These are phyloP conservation scores for Sicus ferrugineus DNA, from an alignment of 2,888 invertebrate species.

Conservation along the genomic window DNA sequence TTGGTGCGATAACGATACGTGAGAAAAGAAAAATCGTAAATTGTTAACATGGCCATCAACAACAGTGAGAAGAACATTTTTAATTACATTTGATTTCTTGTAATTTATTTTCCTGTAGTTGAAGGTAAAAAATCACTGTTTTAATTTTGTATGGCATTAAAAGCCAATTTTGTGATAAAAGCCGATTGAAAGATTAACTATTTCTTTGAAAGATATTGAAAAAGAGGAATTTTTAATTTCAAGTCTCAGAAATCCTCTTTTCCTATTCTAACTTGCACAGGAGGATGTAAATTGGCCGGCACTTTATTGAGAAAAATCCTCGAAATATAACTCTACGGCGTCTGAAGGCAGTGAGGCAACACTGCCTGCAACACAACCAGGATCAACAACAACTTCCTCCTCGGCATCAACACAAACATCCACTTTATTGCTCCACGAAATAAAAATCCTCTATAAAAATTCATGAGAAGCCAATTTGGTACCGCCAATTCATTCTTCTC, in stretches of 20 bases:
- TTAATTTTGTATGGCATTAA: too few relatives aligned
- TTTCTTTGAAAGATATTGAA: too few relatives aligned
- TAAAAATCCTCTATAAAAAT: neutral
- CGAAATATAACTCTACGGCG: neutral
- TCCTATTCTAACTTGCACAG: neutral
- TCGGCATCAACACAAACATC: neutral
- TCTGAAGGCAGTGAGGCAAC: neutral
- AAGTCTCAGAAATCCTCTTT: neutral
- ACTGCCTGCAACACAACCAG: too few relatives aligned
- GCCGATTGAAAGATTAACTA: too few relatives aligned
- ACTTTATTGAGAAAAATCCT: neutral
- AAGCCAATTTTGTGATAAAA: too few relatives aligned
- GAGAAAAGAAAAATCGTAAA: constrained; percentile 13
- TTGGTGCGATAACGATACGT: constrained; percentile 9
- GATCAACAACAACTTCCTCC: too few relatives aligned
- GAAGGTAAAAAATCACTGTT: neutral
- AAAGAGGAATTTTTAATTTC: too few relatives aligned
- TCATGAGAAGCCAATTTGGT: neutral
- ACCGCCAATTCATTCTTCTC: too few relatives aligned
- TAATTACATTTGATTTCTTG: neutral
- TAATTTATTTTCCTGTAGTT: neutral
- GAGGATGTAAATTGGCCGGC: neutral
- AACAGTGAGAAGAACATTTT: neutral
- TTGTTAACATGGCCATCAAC: neutral
- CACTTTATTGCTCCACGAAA: neutral